These are phyloP conservation scores for Palloptera scutellata DNA, from an alignment of 2,888 invertebrate genomes.

Conservation along the genomic window DNA sequence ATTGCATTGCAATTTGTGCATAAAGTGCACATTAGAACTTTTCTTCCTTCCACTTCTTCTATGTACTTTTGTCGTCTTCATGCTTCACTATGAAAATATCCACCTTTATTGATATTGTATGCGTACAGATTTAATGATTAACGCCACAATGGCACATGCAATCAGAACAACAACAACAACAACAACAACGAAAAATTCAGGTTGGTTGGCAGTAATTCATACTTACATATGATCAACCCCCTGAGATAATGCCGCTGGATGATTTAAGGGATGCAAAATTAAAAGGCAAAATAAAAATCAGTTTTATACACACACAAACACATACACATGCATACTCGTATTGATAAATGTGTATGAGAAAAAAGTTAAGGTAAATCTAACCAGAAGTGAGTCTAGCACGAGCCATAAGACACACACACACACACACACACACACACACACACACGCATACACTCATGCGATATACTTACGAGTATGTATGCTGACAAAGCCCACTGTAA, in stretches of 20 bases:
- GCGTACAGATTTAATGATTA: slow-evolving; percentile 54
- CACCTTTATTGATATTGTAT: slow-evolving; percentile 52
- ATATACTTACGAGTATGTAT: neutral
- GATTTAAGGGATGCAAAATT: too few relatives aligned
- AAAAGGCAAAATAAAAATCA: too few relatives aligned
- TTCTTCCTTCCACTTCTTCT: too few relatives aligned
- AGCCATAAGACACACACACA: too few relatives aligned
- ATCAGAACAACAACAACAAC: neutral
- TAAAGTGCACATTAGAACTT: neutral
- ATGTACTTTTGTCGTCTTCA: neutral
- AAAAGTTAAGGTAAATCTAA: too few relatives aligned
- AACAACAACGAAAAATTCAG: neutral
- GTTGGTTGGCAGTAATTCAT: slow-evolving; percentile 2
- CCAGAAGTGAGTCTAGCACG: too few relatives aligned
- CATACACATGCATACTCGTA: too few relatives aligned
- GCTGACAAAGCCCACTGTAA: too few relatives aligned
- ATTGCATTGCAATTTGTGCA: neutral
- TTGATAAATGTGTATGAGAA: too few relatives aligned
- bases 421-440: neutral
- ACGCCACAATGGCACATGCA: slow-evolving; percentile 29
- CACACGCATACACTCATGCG: neutral
- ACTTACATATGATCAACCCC: too few relatives aligned
- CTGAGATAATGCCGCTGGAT: too few relatives aligned
- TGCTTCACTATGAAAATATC: slow-evolving; percentile 23
- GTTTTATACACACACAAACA: too few relatives aligned